Evolutionary conservation across 1,140 invertebrate genomes (phyloP), one percentile per base, ranked within the genome.

Genomic region (Lordiphosa mommai): DNA sequence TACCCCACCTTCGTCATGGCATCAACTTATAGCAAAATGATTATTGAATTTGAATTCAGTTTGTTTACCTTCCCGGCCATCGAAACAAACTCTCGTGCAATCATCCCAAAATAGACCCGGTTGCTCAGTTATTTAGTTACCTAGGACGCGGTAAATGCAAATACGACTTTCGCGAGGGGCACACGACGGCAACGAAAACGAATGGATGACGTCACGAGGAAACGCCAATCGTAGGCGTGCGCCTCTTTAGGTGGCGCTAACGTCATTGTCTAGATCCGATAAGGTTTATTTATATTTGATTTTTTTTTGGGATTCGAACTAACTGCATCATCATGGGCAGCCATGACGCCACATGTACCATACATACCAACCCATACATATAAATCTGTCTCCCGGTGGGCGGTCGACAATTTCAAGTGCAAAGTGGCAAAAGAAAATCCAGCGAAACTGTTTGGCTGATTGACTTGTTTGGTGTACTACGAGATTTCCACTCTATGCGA

Each of bases 41-140:
- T 82, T 82, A 80, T 80, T 82, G 73, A 80, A 70, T 72, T 46
- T 32, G 41, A 34, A 5, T 36, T 36, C 37, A 70, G 41, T 82
- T 82, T 80, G 74, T 82, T 80, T 80, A 80, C 43, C 55, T 74
- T 23, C 14, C 29, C 47, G 33, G 14, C 50, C 16, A 32, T 52
- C 36, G 38, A 70, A 69, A 61, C 57, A 61, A 68, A 61, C 71
- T 63, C 77, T 63, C 76, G 76, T 67, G 76, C 76, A 80, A 80
- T 82, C 71, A 50, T 5, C 66, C 58, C 23, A 55, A 80, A 76
- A 76, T 80, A 80, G 76, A 71, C 13, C 13, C 34, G 13, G 49
- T 36, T 51, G 36, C 52, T 61, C 44, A 38, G 32, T 20, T 36
- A 14, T 37, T 61, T 55, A 30, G 53, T 67, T 58, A 52, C 44